Evolutionary conservation across 2,888 invertebrate genomes (phyloP).

Genomic region (Poecilus cupreus): DNA sequence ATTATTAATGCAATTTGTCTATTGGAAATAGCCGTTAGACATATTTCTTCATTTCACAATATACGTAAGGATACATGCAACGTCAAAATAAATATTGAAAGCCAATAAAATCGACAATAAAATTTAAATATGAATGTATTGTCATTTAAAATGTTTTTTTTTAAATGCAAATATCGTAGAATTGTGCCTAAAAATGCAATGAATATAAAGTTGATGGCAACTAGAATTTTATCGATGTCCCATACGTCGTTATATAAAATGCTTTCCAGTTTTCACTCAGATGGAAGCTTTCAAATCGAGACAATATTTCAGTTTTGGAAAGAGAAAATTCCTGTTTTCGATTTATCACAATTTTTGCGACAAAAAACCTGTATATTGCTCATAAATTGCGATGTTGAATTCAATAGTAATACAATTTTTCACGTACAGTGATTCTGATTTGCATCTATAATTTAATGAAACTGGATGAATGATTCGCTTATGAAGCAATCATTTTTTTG

Average conservation of each 20-base stretch:
- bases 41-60: not conserved
- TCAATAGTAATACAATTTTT: conserved; percentile 11
- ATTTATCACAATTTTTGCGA: not conserved
- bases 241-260: not conserved
- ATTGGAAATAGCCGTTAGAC: not conserved
- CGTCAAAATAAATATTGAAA: not conserved
- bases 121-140: conserved; percentile 33
- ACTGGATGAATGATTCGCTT: not conserved
- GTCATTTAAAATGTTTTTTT: conserved; percentile 19
- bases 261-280: not conserved
- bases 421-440: not conserved
- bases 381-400: not conserved
- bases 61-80: too few relatives aligned
- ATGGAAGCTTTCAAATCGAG: not conserved
- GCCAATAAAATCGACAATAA: not conserved
- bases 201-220: not conserved
- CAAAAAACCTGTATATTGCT: not conserved
- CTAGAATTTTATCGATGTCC: not conserved
- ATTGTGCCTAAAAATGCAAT: not conserved
- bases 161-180: not conserved
- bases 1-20: not conserved
- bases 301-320: conserved; percentile 8
- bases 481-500: not conserved
- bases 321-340: not conserved
- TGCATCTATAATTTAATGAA: conserved; percentile 6